Conservation (phyloP, 2,888 invertebrate species). For the Eubasilissa splendida region DNA sequence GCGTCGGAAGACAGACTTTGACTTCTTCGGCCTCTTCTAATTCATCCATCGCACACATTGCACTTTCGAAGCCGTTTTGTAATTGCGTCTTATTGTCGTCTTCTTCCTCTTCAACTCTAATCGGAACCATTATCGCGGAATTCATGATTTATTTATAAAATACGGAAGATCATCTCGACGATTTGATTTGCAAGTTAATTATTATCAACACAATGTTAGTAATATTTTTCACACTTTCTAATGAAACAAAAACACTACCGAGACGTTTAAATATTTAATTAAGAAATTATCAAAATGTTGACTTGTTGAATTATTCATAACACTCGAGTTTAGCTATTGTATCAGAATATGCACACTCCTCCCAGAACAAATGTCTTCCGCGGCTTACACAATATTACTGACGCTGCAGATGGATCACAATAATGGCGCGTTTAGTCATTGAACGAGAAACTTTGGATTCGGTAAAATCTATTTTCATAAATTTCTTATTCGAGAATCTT, state of each 20-base stretch:
- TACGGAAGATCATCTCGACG: too few species aligned
- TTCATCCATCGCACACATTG: background rate
- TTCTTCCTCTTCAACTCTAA: background rate
- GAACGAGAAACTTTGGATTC: constrained; percentile 18
- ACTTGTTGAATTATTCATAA: background rate
- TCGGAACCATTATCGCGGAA: background rate
- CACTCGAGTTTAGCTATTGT: too few species aligned
- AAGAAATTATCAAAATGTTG: background rate
- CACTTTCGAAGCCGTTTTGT: constrained; percentile 5
- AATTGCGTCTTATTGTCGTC: background rate
- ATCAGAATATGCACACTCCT: too few species aligned
- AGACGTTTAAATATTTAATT: background rate
- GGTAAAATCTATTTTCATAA: too few species aligned
- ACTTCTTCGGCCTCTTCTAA: constrained; percentile 16
- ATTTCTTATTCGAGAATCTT: background rate
- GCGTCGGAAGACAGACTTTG: constrained; percentile 31
- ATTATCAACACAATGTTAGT: too few species aligned
- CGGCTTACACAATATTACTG: constrained; percentile 10
- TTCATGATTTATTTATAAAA: background rate
- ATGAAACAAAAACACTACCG: too few species aligned
- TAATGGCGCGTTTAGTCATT: constrained; percentile 8
- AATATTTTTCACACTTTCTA: too few species aligned
- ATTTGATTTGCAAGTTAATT: too few species aligned
- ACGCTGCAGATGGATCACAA: constrained; percentile 1
- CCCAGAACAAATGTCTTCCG: background rate